Conservation (phyloP, 1,140 invertebrate species). For the Acyrthosiphon pisum region DNA sequence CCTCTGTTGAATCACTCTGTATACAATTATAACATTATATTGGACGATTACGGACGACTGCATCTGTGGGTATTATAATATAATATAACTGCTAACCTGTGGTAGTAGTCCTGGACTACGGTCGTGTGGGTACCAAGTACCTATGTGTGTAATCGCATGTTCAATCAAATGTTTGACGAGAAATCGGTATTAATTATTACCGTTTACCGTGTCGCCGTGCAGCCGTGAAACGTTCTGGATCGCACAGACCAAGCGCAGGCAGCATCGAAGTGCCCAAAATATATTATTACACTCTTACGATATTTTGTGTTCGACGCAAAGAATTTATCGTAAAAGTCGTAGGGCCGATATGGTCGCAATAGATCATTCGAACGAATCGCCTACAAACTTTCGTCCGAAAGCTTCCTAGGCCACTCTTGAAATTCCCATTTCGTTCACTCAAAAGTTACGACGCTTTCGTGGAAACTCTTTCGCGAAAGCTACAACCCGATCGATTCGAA, state of each 20-base stretch:
- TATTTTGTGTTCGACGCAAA: not conserved
- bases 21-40: no score
- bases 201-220: not conserved
- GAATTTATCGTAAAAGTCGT: not conserved
- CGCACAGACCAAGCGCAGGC: not conserved
- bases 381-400: not conserved
- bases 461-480: not conserved
- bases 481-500: not conserved
- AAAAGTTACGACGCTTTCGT: not conserved
- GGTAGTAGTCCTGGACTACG: no score
- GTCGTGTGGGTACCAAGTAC: no score
- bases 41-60: no score
- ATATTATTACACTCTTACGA: not conserved
- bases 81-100: no score
- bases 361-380: not conserved
- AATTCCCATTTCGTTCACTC: not conserved
- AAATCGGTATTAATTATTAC: not conserved
- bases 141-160: no score
- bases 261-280: no score
- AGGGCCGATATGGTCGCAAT: not conserved
- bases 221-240: not conserved
- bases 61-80: no score
- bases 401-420: no score
- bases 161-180: no score
- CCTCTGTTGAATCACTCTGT: no score